These are phyloP conservation scores for Sitta europaea DNA, from an alignment of 2,113 vertebrate genomes.

Conservation along the genomic window DNA sequence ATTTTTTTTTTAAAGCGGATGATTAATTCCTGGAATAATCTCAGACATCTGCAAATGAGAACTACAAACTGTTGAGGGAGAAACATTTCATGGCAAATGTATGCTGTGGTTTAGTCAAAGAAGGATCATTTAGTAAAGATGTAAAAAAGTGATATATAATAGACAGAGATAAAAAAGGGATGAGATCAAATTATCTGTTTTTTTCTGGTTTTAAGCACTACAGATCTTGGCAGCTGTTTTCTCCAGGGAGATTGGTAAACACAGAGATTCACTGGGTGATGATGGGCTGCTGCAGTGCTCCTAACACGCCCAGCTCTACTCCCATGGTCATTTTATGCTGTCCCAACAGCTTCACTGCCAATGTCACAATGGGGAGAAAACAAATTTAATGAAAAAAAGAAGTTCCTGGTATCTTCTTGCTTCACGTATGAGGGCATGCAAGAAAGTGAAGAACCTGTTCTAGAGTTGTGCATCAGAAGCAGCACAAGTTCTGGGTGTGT, in stretches of 20 bases:
- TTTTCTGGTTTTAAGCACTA: background rate
- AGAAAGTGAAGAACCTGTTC: background rate
- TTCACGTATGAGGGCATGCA: accelerated
- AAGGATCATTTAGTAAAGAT: background rate
- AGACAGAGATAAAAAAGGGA: background rate
- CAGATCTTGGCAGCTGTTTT: background rate
- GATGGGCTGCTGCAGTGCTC: background rate
- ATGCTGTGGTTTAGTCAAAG: background rate
- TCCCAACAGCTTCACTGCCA: background rate
- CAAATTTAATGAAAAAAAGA: background rate
- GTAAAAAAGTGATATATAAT: background rate
- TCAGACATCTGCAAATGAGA: conserved; percentile 20
- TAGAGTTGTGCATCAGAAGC: background rate
- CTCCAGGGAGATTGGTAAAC: background rate
- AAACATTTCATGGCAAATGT: background rate
- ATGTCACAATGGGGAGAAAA: background rate
- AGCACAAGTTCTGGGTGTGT: background rate
- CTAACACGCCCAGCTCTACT: background rate
- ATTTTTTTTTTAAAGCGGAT: background rate
- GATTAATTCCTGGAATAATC: conserved; percentile 17
- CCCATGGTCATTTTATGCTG: background rate
- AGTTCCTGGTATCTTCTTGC: background rate
- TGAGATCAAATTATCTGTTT: background rate
- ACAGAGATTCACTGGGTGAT: background rate
- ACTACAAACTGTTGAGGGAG: background rate